Evolutionary conservation across 2,113 vertebrate species (phyloP), one percentile per base, ranked within the genome.

Genomic region (Meriones unguiculatus): DNA sequence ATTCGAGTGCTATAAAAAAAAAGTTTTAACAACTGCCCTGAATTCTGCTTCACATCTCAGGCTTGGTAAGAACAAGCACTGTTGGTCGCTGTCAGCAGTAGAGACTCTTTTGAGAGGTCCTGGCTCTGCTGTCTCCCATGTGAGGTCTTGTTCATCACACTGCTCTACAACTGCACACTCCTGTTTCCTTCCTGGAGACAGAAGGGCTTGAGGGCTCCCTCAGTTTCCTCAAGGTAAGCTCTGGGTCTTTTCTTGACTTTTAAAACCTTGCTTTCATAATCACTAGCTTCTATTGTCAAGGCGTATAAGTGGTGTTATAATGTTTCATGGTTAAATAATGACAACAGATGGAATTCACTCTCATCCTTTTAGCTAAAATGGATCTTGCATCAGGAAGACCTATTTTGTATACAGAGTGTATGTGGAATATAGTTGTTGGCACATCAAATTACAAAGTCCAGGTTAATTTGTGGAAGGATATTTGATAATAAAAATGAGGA

Each of bases 31-130:
- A 80, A 32, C 62, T 50, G 46, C n/a, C 30, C 1, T 25, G 28
- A 11, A 87, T 8, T 69, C 80, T 38, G 69, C 18, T 59, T 78
- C n/a, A 46, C 12, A 78, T 22, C 6, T 0, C 14, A 7, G 54
- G 13, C 67, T 85, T 32, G 25, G 0, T 32, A 20, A 85, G 64
- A 77, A 9, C 18, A 54, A n/a, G 52, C 24, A 18, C 5, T 5
- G 46, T 8, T 13, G 2, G 38, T 7, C 10, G 3, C 25, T 52
- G 11, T 4, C 5, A 1, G 4, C 15, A 25, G 18, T 6, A 25
- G 46, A 69, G 69, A 92, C 35, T 12, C 15, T 54, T 32, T 11
- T 11, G 4, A 12, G 22, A 84, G 64, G 1, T 65, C n/a, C 10
- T 30, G n/a, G 7, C 30, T 65, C 87, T 77, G 52, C 28, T 0